Evolutionary conservation across 2,888 invertebrate species (phyloP), one percentile per base, ranked within the genome.

Genomic region (Hofmannophila pseudospretella): DNA sequence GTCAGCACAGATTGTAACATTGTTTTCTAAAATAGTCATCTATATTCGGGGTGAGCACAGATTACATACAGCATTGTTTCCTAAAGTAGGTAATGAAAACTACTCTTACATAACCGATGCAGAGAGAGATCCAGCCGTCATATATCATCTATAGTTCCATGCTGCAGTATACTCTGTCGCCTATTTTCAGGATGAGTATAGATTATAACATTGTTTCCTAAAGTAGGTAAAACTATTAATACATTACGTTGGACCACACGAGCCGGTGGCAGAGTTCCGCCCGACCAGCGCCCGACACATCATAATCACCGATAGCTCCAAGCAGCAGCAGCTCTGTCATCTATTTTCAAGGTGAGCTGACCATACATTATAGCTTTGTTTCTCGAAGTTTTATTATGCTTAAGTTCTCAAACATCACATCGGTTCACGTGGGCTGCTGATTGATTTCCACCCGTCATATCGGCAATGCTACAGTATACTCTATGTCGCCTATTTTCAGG

Each of bases 201-300:
- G n/a, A n/a, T n/a, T n/a, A n/a, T n/a, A n/a, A n/a, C n/a, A n/a
- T n/a, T n/a, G n/a, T n/a, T n/a, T n/a, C n/a, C n/a, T n/a, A n/a
- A n/a, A n/a, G n/a, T n/a, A n/a, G n/a, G n/a, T n/a, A n/a, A n/a
- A 70, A 70, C 41, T 78, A 68, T 48, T 56, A 63, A 0, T 79
- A 46, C 49, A 60, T 77, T n/a, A 57, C 66, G 1, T 51, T 77
- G 0, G 40, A 47, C 0, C 42, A 40, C 0, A 23, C 19, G 0
- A 62, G 64, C 1, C 53, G 58, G 10, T 77, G 73, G 70, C 36
- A 19, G n/a, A 22, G 42, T 0, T 67, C 73, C 0, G 16, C 36
- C 1, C 45, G 16, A 7, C 36, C n/a, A n/a, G n/a, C n/a, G n/a
- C n/a, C n/a, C n/a, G n/a, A n/a, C n/a, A n/a, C n/a, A n/a, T n/a